These are phyloP conservation scores for Plectrocnemia conspersa DNA, from an alignment of 1,140 invertebrate species.

Conservation along the genomic window DNA sequence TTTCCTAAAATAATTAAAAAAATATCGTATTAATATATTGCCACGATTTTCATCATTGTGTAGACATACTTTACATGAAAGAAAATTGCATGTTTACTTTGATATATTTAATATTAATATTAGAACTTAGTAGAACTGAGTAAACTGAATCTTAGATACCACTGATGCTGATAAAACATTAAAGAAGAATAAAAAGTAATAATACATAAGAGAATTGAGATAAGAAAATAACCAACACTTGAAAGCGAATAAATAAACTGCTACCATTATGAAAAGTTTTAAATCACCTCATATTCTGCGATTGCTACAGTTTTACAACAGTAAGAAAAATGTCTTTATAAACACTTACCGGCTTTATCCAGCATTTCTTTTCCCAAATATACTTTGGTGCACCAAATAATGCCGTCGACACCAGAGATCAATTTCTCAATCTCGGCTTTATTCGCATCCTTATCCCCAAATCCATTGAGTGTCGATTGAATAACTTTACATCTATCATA, in stretches of 20 bases:
- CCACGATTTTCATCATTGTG: no score
- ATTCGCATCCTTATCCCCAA: slow-evolving; percentile 40
- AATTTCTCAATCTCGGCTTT: slow-evolving; percentile 41
- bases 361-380: slow-evolving; percentile 41
- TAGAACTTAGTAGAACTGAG: background rate
- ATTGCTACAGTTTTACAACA: background rate
- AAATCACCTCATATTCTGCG: background rate
- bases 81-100: no score
- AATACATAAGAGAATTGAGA: background rate
- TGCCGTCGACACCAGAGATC: slow-evolving; percentile 39
- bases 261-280: background rate
- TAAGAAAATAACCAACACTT: background rate
- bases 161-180: background rate
- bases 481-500: slow-evolving; percentile 43
- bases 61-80: no score
- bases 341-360: slow-evolving; percentile 41
- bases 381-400: slow-evolving; percentile 48
- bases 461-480: slow-evolving; percentile 41
- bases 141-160: background rate
- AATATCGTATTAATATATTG: slow-evolving; percentile 1
- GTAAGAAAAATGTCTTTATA: slow-evolving; percentile 7
- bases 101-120: no score
- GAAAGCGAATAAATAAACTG: background rate
- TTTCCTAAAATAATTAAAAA: slow-evolving; percentile 49
- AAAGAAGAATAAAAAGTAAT: slow-evolving; percentile 1